phyloP scores from a whole-genome alignment of 2,113 vertebrate genomes.

The Opisthocomus hoazin region DNA sequence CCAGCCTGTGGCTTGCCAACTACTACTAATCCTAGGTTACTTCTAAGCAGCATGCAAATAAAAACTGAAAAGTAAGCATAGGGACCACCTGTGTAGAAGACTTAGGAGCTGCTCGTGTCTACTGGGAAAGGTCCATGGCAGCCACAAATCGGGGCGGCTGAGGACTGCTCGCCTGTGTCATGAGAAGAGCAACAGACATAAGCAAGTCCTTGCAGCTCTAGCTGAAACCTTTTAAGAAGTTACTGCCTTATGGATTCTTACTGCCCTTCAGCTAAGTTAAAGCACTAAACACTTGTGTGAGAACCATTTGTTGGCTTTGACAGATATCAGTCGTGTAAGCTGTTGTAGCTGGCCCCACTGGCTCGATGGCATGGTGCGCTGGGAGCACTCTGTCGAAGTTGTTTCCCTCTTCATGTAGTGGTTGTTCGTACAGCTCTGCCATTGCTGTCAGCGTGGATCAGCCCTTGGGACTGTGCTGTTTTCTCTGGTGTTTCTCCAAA shows the following conservation, averaged over 20 bases:
- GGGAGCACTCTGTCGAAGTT: rapidly evolving
- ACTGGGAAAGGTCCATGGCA: background rate
- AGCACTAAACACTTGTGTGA: background rate
- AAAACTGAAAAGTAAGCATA: background rate
- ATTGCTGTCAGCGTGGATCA: background rate
- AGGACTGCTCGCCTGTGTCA: background rate
- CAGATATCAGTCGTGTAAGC: rapidly evolving
- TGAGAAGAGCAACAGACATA: rapidly evolving
- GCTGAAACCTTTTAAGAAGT: background rate
- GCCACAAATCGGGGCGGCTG: background rate
- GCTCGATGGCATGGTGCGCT: rapidly evolving
- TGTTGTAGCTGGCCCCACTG: background rate
- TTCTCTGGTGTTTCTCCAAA: rapidly evolving
- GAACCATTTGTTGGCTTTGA: background rate
- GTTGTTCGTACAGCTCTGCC: too few relatives aligned
- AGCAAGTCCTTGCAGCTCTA: background rate
- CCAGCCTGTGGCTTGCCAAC: background rate
- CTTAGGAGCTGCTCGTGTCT: background rate
- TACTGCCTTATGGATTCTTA: background rate
- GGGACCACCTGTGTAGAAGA: background rate
- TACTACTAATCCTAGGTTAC: background rate
- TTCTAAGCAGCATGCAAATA: background rate
- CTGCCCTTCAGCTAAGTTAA: background rate
- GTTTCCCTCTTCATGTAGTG: rapidly evolving
- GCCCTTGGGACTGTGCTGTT: too few relatives aligned